A percentile compares a stretch with the other conserved stretches of the same genome.
Evolutionary conservation across 2,797 vertebrate genomes (phyloP).

Genomic region (Merluccius polli): DNA sequence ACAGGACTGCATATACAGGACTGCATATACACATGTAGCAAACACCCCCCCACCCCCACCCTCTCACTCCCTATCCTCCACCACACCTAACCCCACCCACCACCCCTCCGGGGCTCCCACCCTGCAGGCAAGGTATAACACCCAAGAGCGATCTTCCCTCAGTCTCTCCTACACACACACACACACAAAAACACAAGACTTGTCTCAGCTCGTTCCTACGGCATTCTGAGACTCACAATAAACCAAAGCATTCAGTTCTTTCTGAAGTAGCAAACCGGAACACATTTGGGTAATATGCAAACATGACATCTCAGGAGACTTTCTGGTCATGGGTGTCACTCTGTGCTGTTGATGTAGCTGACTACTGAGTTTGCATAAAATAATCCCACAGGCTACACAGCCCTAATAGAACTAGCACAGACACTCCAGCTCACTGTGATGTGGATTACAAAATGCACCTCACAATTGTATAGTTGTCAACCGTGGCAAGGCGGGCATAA

Average conservation of each 20-base stretch:
- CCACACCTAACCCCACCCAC: background rate
- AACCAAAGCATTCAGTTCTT: background rate
- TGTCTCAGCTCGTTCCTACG: slow-evolving; percentile 53
- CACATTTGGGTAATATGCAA: background rate
- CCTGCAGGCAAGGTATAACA: slow-evolving; percentile 31
- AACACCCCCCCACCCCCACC: slow-evolving; percentile 27
- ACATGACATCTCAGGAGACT: background rate
- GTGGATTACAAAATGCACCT: background rate
- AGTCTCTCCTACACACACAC: background rate
- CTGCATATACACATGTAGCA: slow-evolving; percentile 31
- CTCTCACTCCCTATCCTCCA: too few species aligned
- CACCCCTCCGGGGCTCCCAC: background rate
- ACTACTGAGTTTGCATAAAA: background rate
- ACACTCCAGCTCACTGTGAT: background rate
- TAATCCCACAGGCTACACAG: background rate
- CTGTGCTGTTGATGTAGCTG: background rate
- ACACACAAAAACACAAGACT: slow-evolving; percentile 34
- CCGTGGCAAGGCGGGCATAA: background rate
- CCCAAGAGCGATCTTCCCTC: slow-evolving; percentile 22
- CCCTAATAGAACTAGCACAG: background rate
- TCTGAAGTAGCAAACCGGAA: background rate
- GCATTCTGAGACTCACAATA: background rate
- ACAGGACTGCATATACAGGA: slow-evolving; percentile 53
- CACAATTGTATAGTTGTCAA: background rate
- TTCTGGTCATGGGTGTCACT: too few species aligned